Conservation (phyloP, 2,888 invertebrate genomes). For the Drosophila falleni region DNA sequence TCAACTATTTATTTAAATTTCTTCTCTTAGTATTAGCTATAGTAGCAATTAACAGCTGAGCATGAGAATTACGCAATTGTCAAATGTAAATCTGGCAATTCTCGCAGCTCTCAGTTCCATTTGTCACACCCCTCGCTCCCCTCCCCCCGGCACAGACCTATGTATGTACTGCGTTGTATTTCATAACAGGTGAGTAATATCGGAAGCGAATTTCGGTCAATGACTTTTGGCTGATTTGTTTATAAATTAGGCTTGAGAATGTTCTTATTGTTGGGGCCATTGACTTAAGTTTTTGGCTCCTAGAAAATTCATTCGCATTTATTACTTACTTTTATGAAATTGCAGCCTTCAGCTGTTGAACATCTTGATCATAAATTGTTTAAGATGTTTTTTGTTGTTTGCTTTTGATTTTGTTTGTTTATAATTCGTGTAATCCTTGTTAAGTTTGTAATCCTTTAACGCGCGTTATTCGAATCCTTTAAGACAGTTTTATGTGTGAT, state of each 20-base stretch:
- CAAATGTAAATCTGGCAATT: constrained; percentile 35
- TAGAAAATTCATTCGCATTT: constrained; percentile 47
- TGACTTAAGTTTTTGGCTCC: constrained; percentile 61
- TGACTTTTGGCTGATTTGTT: constrained; percentile 78
- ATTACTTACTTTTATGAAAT: constrained; percentile 75
- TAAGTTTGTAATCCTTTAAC: constrained; percentile 42
- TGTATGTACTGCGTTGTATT: constrained; percentile 57
- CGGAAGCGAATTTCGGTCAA: constrained; percentile 80
- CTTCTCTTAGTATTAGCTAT: neutral
- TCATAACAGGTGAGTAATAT: constrained; percentile 80
- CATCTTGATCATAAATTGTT: constrained; percentile 51
- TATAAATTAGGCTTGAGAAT: constrained; percentile 76
- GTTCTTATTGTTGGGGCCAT: constrained; percentile 66
- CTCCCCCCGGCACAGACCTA: constrained; percentile 17
- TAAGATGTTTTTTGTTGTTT: constrained; percentile 20
- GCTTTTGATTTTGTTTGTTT: constrained; percentile 12
- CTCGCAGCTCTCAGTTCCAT: constrained; percentile 1
- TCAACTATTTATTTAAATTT: neutral
- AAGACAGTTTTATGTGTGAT: constrained; percentile 53
- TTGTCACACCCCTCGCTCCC: constrained; percentile 17
- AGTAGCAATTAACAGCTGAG: constrained; percentile 31
- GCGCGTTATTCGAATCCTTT: constrained; percentile 48
- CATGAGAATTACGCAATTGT: constrained; percentile 63
- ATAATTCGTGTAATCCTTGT: constrained; percentile 50
- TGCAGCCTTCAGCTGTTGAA: constrained; percentile 53